Evolutionary conservation across 2,888 invertebrate genomes (phyloP).

Genomic region (Phalera bucephala): DNA sequence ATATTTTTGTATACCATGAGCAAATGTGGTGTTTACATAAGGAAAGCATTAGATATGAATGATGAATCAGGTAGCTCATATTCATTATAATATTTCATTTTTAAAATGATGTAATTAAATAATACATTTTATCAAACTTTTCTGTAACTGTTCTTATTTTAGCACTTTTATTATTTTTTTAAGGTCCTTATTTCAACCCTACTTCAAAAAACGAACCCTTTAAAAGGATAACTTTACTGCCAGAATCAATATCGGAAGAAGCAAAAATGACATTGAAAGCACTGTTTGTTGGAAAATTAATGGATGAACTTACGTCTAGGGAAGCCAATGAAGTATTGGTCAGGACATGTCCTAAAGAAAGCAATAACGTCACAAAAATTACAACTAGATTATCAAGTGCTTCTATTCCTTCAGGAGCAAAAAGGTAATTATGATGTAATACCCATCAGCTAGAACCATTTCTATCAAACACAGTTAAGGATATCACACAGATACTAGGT

Average conservation of each 20-base stretch:
- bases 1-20: conserved; percentile 91
- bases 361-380: conserved; percentile 65
- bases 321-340: conserved; percentile 93
- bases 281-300: conserved; percentile 83
- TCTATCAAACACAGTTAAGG: no score
- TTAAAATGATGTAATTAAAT: no score
- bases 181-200: conserved; percentile 84
- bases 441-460: no score
- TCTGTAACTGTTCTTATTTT: no score
- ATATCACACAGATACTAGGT: no score
- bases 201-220: conserved; percentile 85
- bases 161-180: no score
- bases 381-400: conserved; percentile 64
- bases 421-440: conserved; percentile 48
- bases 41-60: conserved; percentile 88
- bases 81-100: conserved; percentile 3
- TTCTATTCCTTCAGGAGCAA: conserved; percentile 56
- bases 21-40: conserved; percentile 86
- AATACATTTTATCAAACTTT: no score
- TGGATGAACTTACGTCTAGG: conserved; percentile 87
- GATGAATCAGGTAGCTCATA: conserved; percentile 71
- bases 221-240: conserved; percentile 89
- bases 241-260: conserved; percentile 87
- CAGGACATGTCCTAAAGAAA: conserved; percentile 87
- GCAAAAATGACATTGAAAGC: conserved; percentile 85